phyloP scores from a whole-genome alignment of 2,797 vertebrate genomes.

The Miichthys miiuy region DNA sequence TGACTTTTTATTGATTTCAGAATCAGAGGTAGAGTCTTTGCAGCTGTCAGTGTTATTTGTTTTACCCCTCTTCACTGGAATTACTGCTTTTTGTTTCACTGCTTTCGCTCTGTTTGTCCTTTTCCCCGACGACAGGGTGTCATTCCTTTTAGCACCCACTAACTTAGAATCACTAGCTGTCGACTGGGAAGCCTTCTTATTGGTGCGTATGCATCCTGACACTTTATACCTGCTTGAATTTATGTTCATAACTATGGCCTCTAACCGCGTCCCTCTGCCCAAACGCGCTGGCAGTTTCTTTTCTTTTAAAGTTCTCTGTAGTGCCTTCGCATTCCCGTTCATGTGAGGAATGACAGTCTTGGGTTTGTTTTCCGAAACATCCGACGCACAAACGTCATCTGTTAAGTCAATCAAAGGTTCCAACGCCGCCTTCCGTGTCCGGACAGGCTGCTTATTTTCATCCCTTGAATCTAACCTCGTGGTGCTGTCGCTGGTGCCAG shows the following conservation, averaged over 20 bases:
- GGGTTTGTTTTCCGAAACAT: conserved; percentile 50
- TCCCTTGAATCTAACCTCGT: conserved; percentile 47
- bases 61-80: conserved; percentile 45
- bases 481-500: conserved; percentile 26
- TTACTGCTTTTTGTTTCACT: conserved; percentile 48
- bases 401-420: conserved; percentile 65
- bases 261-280: conserved; percentile 80
- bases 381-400: conserved; percentile 46
- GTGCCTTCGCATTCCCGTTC: conserved; percentile 66
- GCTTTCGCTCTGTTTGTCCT: conserved; percentile 37
- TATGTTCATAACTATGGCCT: conserved; percentile 86
- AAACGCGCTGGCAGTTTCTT: conserved; percentile 80
- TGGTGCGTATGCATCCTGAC: conserved; percentile 65
- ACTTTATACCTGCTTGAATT: conserved; percentile 80
- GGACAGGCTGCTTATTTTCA: conserved; percentile 35
- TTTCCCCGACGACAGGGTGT: neutral
- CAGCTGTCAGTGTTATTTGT: conserved; percentile 55
- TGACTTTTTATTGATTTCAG: conserved; percentile 58
- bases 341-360: conserved; percentile 52
- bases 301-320: conserved; percentile 66
- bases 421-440: conserved; percentile 24
- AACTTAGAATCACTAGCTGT: conserved; percentile 12
- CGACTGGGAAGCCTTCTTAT: conserved; percentile 56
- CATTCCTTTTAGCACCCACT: conserved; percentile 20
- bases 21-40: conserved; percentile 83